Evolutionary conservation across 1,140 invertebrate genomes (phyloP).

Genomic region (Trichogramma pretiosum): DNA sequence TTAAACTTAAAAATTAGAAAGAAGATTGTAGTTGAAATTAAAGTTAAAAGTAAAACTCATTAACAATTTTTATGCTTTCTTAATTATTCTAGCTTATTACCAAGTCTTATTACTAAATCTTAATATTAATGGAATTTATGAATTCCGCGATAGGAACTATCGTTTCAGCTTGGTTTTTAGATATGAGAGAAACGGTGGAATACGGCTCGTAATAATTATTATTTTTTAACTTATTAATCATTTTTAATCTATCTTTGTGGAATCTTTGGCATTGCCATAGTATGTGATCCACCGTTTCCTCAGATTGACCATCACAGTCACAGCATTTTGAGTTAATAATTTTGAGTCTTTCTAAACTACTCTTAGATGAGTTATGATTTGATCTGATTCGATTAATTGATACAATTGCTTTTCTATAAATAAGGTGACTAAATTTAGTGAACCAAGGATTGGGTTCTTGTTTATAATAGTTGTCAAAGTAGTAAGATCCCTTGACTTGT

Average conservation of each 20-base stretch:
- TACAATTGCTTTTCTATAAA: not conserved
- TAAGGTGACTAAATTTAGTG: not conserved
- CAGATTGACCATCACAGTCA: not conserved
- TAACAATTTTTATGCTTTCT: too few species aligned
- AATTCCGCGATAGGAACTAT: too few species aligned
- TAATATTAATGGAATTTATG: too few species aligned
- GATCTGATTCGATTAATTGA: not conserved
- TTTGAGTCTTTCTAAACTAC: not conserved
- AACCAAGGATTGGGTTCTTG: not conserved
- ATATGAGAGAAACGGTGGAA: too few species aligned
- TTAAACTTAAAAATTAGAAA: too few species aligned
- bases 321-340: not conserved
- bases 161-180: too few species aligned
- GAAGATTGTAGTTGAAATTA: too few species aligned
- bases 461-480: not conserved
- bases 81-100: too few species aligned
- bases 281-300: not conserved
- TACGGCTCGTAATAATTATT: too few species aligned
- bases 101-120: too few species aligned
- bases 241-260: not conserved
- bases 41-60: too few species aligned
- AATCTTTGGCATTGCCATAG: not conserved
- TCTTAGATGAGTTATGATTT: not conserved
- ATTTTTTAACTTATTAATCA: too few species aligned
- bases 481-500: not conserved